These are phyloP conservation scores for Greenwoodochromis staneri DNA, from an alignment of 2,113 vertebrate genomes.

Conservation along the genomic window DNA sequence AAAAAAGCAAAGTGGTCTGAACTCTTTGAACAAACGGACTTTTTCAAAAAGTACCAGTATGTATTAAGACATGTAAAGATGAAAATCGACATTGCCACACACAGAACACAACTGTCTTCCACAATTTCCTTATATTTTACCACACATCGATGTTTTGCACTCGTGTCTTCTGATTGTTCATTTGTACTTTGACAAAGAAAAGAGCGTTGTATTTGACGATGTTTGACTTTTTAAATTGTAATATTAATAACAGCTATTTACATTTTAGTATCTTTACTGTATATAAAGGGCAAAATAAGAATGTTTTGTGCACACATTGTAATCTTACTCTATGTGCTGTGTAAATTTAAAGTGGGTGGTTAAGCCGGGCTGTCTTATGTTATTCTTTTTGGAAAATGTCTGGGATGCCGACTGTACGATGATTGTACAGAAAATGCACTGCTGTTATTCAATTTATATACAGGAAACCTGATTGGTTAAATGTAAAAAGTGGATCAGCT, in stretches of 20 bases:
- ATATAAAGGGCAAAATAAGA: not conserved
- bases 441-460: not conserved
- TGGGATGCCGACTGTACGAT: not conserved
- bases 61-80: constrained; percentile 68
- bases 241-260: not conserved
- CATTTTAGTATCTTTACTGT: not conserved
- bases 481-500: not conserved
- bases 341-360: not conserved
- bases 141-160: not conserved
- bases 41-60: constrained; percentile 97
- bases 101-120: not conserved
- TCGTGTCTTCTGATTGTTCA: not conserved
- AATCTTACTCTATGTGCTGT: not conserved
- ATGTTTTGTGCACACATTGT: not conserved
- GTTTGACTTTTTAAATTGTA: not conserved
- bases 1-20: constrained; percentile 90
- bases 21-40: constrained; percentile 91
- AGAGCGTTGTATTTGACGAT: not conserved
- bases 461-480: not conserved
- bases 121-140: fast-evolving
- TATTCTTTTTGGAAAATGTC: not conserved
- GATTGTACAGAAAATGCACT: fast-evolving
- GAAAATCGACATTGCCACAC: constrained; percentile 51
- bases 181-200: not conserved
- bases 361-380: not conserved